Evolutionary conservation across 1,140 invertebrate species (phyloP), one percentile per base, ranked within the genome.

Genomic region (Drosophila parabipectinata): DNA sequence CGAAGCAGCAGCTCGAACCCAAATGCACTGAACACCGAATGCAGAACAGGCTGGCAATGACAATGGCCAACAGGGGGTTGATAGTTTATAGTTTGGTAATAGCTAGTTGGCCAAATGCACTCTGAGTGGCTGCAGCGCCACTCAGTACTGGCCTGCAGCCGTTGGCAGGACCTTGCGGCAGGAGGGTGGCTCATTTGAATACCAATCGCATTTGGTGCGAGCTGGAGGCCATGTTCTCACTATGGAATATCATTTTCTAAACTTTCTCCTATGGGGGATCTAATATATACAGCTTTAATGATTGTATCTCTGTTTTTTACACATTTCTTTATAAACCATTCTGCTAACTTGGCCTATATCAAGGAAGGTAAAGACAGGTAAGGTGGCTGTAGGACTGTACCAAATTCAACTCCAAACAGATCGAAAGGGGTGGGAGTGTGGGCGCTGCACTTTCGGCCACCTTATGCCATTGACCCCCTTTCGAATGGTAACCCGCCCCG

Each of bases 61-160:
- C 71, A 68, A 50, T 74, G 69, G 37, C 45, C 52, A 45, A 60
- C 18, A 84, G 72, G 77, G 80, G 81, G 73, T 84, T 66, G 82
- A 50, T 72, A 72, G 74, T 85, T 77, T 62, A 57, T 74, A 78
- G 60, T 84, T 71, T 75, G 81, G 60, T 84, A 77, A 81, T 78
- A 87, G 74, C 76, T 50, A 74, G 66, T 77, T 81, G 81, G 73
- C 73, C 82, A 81, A 62, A 81, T 48, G 69, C 72, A 75, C 18
- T 56, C 52, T 32, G 14, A 30, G 30, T 26, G 34, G 34, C 34
- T 37, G 34, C 34, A 37, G 12, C 12, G 34, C 48, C n/a, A n/a
- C n/a, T n/a, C n/a, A 14, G 2, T 63, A 15, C 30, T 8, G 12
- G 44, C 24, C 9, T 47, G 41, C 60, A 30, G 52, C 50, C 12